These are phyloP conservation scores for Scolopax bukidnonensis DNA, from an alignment of 2,797 vertebrate genomes.

Conservation along the genomic window DNA sequence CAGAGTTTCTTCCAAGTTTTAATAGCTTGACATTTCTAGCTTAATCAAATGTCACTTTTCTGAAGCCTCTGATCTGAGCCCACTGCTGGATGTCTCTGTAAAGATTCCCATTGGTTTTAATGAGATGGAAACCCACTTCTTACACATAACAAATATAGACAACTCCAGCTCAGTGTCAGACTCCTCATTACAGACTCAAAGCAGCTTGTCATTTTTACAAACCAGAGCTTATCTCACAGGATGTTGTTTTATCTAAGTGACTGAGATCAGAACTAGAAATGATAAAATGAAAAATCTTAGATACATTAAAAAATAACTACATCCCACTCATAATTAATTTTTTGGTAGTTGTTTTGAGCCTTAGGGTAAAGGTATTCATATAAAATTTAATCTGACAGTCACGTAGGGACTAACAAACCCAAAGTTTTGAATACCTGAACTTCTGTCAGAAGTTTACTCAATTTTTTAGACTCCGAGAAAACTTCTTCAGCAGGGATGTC, in stretches of 20 bases:
- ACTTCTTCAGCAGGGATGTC: background rate
- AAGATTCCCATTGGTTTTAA: background rate
- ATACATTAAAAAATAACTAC: background rate
- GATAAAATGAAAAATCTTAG: background rate
- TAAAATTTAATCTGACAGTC: background rate
- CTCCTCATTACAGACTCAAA: background rate
- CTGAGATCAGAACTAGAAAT: background rate
- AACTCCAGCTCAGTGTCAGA: background rate
- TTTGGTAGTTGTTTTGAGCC: background rate
- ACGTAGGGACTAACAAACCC: fast-evolving
- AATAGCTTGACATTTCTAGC: background rate
- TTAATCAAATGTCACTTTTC: conserved; percentile 5
- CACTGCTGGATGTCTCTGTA: background rate
- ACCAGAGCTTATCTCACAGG: background rate
- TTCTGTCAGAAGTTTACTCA: background rate
- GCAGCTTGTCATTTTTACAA: background rate
- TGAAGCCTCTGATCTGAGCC: background rate
- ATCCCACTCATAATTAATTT: background rate
- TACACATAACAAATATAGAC: background rate
- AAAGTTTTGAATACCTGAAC: background rate
- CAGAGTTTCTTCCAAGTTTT: background rate
- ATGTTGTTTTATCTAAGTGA: background rate
- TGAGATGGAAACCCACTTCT: background rate
- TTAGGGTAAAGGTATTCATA: background rate
- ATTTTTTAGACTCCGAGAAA: background rate